Evolutionary conservation across 92 coral and sea anemone species (phyloP), one percentile per base, ranked within the genome.

Genomic region (Meandrina meandrites): DNA sequence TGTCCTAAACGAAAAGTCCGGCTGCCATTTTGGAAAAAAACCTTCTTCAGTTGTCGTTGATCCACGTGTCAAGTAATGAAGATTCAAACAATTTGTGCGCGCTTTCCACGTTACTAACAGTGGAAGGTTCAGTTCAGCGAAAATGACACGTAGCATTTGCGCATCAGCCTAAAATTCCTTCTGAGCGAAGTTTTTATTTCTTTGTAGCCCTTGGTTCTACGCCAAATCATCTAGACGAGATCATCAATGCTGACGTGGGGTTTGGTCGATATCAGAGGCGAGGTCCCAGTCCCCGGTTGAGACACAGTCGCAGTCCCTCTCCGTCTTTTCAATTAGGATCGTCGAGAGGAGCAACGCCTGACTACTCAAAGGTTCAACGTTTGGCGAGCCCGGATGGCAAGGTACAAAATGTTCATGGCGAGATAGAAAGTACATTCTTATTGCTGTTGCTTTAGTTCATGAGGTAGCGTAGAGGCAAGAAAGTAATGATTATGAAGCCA

Each of bases 131-230:
- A 40, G 45, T 40, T 40, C 45, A 40, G 45, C 6, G 3, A 40
- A n/a, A n/a, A n/a, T n/a, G n/a, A n/a, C n/a, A n/a, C 48, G 48
- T 72, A 2, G 13, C 47, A 17, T 17, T 35, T 73, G 24, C 13
- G 68, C 1, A 60, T 60, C 28, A 60, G 19, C 1, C 27, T 60
- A 22, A 60, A 24, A 22, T 0, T 60, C 14, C n/a, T 7, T 34
- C 22, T 21, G 13, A 78, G 5, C 14, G 21, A 17, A 1, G 12
- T 81, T 42, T 36, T 35, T 35, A 34, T 51, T 70, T 24, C 82
- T 54, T 60, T n/a, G 50, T 86, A 94, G 98, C 93, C 15, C 93
- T 94, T 9, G 98, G 98, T 54, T 82, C 91, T 53, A 94, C 95
- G 21, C 95, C 98, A 16, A 87, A 67, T 27, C 86, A 91, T 80